These are phyloP conservation scores for Ennomos erosarius DNA, from an alignment of 2,888 invertebrate species.

Conservation along the genomic window DNA sequence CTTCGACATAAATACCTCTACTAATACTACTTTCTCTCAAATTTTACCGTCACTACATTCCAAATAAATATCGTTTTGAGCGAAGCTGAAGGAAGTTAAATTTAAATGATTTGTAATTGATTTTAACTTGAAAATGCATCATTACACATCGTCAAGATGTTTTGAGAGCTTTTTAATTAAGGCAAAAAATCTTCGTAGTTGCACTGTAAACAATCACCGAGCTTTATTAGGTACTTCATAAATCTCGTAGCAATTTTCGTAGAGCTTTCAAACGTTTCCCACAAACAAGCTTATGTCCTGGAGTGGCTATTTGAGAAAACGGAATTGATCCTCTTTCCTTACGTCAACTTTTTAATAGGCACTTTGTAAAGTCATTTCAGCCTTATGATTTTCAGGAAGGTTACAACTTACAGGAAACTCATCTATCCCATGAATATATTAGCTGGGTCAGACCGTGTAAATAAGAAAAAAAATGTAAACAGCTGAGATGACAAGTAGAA, in stretches of 20 bases:
- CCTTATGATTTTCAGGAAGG: conserved; percentile 9
- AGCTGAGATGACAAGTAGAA: background rate
- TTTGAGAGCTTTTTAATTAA: no score
- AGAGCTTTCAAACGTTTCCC: conserved; percentile 1
- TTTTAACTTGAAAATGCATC: no score
- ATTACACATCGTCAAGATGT: no score
- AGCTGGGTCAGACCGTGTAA: background rate
- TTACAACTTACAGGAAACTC: conserved; percentile 7
- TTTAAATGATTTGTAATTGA: no score
- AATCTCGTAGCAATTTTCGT: conserved; percentile 4
- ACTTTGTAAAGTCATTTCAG: conserved; percentile 14
- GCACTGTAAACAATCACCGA: background rate
- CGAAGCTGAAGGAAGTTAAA: no score
- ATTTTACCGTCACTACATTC: no score
- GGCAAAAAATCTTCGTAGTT: no score
- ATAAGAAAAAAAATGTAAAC: background rate
- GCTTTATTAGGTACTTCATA: conserved; percentile 1
- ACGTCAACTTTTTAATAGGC: conserved; percentile 19
- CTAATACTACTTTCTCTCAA: no score
- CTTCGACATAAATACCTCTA: no score
- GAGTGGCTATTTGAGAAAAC: conserved; percentile 9
- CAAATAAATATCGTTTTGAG: no score
- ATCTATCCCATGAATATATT: background rate
- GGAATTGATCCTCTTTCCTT: conserved; percentile 15
- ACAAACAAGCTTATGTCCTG: conserved; percentile 10